These are phyloP conservation scores for Apomyelois bistriatella DNA, from an alignment of 2,888 invertebrate genomes.

Conservation along the genomic window DNA sequence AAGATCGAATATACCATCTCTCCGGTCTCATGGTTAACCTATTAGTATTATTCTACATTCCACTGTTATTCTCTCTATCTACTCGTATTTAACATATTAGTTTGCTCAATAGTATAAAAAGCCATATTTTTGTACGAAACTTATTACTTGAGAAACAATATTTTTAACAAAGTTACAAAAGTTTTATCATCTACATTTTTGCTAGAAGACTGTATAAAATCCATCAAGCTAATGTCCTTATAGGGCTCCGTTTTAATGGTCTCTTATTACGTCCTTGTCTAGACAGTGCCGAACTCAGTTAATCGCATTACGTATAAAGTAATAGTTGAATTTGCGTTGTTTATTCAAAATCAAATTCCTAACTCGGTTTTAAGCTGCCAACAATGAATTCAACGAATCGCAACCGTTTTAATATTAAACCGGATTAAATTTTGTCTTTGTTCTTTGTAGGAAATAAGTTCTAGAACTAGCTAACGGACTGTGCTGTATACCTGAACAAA, in stretches of 20 bases:
- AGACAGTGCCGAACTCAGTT: slow-evolving; percentile 26
- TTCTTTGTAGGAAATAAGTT: neutral
- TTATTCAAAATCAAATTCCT: slow-evolving; percentile 29
- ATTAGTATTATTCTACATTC: no score
- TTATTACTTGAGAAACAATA: neutral
- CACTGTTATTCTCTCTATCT: no score
- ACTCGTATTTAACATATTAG: no score
- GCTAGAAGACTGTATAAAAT: slow-evolving; percentile 18
- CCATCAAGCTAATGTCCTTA: slow-evolving; percentile 26
- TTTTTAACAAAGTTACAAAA: neutral
- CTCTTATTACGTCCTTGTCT: slow-evolving; percentile 26
- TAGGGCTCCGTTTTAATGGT: slow-evolving; percentile 21
- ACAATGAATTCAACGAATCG: slow-evolving; percentile 10
- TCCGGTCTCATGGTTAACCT: no score
- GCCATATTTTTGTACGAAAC: neutral
- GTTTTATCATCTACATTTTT: slow-evolving; percentile 8
- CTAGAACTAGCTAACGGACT: no score
- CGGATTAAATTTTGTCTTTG: slow-evolving; percentile 6
- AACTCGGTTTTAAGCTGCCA: slow-evolving; percentile 15
- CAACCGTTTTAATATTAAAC: slow-evolving; percentile 4
- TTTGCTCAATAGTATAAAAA: no score
- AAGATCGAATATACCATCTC: no score
- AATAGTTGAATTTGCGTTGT: slow-evolving; percentile 27
- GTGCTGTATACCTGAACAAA: no score
- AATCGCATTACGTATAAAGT: slow-evolving; percentile 24